Conservation (phyloP, 2,888 invertebrate genomes). For the Alcis repandata region DNA sequence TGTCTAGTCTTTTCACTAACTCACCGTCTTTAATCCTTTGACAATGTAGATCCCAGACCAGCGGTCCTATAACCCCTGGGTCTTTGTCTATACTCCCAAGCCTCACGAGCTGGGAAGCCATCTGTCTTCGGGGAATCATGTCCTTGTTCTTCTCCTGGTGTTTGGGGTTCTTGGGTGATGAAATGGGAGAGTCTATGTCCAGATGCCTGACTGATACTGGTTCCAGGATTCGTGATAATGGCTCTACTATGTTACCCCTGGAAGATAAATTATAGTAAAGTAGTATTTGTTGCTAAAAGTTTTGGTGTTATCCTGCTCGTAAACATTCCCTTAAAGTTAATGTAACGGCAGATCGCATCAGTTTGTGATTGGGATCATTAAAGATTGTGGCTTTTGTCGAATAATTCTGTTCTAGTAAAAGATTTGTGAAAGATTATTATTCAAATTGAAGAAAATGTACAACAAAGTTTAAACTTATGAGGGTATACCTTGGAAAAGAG, state of each 20-base stretch:
- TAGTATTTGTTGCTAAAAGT: no score
- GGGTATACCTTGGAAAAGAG: slow-evolving; percentile 90
- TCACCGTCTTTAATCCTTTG: slow-evolving; percentile 88
- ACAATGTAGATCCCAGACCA: slow-evolving; percentile 94
- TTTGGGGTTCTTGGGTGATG: slow-evolving; percentile 59
- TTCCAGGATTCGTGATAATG: slow-evolving; percentile 92
- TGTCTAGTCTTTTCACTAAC: slow-evolving; percentile 21
- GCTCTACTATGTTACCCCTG: slow-evolving; percentile 91
- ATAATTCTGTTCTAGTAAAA: not conserved
- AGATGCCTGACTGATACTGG: slow-evolving; percentile 92
- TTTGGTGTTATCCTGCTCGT: no score
- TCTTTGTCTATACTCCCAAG: slow-evolving; percentile 92
- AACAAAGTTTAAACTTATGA: not conserved
- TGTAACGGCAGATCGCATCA: no score
- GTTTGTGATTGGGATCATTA: no score
- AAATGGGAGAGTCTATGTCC: slow-evolving; percentile 84
- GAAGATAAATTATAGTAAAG: no score
- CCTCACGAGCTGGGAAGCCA: slow-evolving; percentile 85
- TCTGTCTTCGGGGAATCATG: slow-evolving; percentile 74
- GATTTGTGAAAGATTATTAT: no score
- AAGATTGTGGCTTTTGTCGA: no score
- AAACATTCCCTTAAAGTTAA: no score
- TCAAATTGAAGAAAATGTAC: not conserved
- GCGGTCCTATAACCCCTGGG: slow-evolving; percentile 93
- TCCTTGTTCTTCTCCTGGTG: slow-evolving; percentile 56